These are phyloP conservation scores for Xiphophorus maculatus DNA, from an alignment of 2,113 vertebrate genomes.

Conservation along the genomic window DNA sequence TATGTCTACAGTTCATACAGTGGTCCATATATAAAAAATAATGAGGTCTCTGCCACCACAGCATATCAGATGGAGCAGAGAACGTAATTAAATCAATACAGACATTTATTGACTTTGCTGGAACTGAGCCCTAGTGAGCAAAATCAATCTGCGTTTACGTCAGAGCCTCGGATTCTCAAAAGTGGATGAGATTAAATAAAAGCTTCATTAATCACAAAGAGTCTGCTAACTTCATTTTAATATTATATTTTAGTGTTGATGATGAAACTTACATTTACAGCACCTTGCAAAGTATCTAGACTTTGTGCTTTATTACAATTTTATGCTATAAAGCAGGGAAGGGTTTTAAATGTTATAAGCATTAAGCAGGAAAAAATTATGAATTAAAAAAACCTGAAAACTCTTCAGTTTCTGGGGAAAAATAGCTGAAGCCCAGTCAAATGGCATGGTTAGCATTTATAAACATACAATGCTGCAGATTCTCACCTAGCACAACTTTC, in stretches of 20 bases:
- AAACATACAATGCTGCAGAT: no score
- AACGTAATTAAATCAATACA: slow-evolving; percentile 32
- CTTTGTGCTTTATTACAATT: not conserved
- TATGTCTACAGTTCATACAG: not conserved
- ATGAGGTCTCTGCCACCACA: not conserved
- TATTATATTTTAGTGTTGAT: not conserved
- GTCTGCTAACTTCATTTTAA: not conserved
- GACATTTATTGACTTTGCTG: slow-evolving; percentile 48
- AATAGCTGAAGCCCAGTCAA: no score
- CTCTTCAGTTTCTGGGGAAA: no score
- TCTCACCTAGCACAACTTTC: no score
- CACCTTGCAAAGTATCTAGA: not conserved
- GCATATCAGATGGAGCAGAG: slow-evolving; percentile 12
- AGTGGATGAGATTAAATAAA: slow-evolving; percentile 16
- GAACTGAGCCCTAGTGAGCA: slow-evolving; percentile 22
- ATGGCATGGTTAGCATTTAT: no score
- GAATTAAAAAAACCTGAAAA: not conserved
- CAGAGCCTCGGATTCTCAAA: slow-evolving; percentile 1
- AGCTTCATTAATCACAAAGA: slow-evolving; percentile 20
- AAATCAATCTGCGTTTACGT: slow-evolving; percentile 53
- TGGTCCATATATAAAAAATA: slow-evolving; percentile 17
- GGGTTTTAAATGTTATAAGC: not conserved
- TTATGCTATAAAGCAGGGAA: not conserved
- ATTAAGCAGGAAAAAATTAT: not conserved
- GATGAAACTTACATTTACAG: not conserved